A percentile compares a stretch with the other conserved stretches of the same genome.
phyloP scores from a whole-genome alignment of 1,140 invertebrate species.

The Nixonia krombeini region DNA sequence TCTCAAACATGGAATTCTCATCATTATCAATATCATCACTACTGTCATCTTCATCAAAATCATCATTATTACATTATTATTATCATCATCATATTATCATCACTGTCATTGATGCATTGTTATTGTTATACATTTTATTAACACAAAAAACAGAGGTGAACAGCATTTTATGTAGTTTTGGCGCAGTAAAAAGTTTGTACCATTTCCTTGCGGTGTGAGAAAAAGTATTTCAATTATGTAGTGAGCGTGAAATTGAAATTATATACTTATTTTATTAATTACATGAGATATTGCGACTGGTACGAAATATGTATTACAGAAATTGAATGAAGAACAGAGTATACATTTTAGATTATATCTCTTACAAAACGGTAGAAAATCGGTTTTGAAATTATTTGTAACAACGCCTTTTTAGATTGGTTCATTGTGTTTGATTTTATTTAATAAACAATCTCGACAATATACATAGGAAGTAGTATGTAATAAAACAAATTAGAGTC shows the following conservation, averaged over 20 bases:
- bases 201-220: neutral
- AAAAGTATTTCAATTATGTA: neutral
- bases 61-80: neutral
- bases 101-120: neutral
- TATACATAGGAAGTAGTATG: constrained; percentile 23
- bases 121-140: neutral
- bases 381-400: neutral
- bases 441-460: constrained; percentile 30
- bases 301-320: neutral
- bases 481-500: constrained; percentile 22
- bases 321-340: neutral
- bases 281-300: no score
- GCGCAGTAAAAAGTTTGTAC: neutral
- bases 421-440: constrained; percentile 30
- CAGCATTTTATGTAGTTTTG: neutral
- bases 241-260: constrained; percentile 1
- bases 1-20: constrained; percentile 27
- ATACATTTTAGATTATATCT: neutral
- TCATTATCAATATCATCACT: neutral
- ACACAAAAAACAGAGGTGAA: neutral
- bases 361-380: neutral
- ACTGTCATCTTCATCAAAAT: neutral
- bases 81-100: neutral
- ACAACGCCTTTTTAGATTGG: neutral
- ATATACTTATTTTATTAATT: neutral